Base-by-base conservation (phyloP, 2,113 vertebrate genomes). In the Vicugna pacos region DNA sequence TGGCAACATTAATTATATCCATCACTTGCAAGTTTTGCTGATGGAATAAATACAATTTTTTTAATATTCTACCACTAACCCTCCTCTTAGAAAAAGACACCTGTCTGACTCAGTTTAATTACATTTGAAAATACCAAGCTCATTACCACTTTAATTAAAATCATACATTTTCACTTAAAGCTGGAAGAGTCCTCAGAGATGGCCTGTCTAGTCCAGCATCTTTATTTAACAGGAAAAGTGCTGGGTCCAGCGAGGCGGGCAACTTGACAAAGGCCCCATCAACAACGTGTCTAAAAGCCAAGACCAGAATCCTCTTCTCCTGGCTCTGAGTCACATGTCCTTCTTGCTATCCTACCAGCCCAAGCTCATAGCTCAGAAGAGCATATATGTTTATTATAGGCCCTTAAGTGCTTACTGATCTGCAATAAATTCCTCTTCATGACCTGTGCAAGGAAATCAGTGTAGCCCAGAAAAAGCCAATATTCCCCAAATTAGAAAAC, bases 141-240 rank as follows among this genome's bases (percentile, higher is more conserved):
- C 92, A 76, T 95, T 92, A 94, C 70, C 62, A 93, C 67, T 85
- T 93, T 97, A 97, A 97, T 96, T 96, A 95, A 94, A 97, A 94
- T 77, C 69, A 77, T 73, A 64, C 48, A 84, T 92, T 92, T 95
- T 76, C 82, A 89, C 46, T 95, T 65, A 91, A 64, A 96, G 62
- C 67, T 93, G 9, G 30, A 93, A 91, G 65, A 81, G 17, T 94
- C 93, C 97, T 93, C 52, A 87, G 94, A 95, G 97, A 91, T 5
- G 15, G 26, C 50, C 42, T 82, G 7, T 56, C 54, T 56, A 94
- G 16, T 42, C 28, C 58, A 91, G 73, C 46, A 77, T 56, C 87
- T 89, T 90, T 93, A 89, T 89, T 81, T 80, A 83, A 64, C 62
- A 96, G 91, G 69, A 83, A 70, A 81, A 60, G 35, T 50, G 19